These are phyloP conservation scores for Pseudomyrmex gracilis DNA, from an alignment of 1,140 invertebrate species.

Conservation along the genomic window DNA sequence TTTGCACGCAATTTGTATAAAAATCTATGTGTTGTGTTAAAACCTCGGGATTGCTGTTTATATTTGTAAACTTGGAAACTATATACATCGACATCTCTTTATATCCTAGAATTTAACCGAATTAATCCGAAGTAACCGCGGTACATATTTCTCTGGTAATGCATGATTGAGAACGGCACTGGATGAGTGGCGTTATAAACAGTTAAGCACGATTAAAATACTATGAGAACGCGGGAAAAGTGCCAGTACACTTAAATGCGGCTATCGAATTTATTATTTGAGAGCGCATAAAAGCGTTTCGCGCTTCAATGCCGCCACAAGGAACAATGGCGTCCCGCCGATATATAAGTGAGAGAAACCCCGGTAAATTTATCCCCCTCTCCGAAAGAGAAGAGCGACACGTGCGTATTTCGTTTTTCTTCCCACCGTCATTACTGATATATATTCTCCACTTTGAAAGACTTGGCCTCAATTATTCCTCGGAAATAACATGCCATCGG, in stretches of 20 bases:
- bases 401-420: conserved; percentile 63
- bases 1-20: neutral
- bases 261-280: conserved; percentile 67
- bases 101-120: no score
- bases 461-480: conserved; percentile 43
- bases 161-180: neutral
- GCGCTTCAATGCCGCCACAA: conserved; percentile 6
- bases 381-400: conserved; percentile 26
- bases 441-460: conserved; percentile 36
- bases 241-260: conserved; percentile 30
- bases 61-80: no score
- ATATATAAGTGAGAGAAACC: conserved; percentile 47
- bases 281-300: conserved; percentile 51
- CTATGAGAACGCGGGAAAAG: conserved; percentile 21
- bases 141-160: neutral
- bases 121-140: conserved; percentile 15
- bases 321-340: conserved; percentile 40
- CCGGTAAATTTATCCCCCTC: conserved; percentile 29
- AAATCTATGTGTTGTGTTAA: neutral
- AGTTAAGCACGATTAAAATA: neutral
- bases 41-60: no score
- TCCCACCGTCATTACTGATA: conserved; percentile 49
- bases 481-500: conserved; percentile 6
- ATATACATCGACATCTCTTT: neutral
- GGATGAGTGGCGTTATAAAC: neutral